Conservation (phyloP, 2,113 vertebrate genomes). For the Amazona guildingii region DNA sequence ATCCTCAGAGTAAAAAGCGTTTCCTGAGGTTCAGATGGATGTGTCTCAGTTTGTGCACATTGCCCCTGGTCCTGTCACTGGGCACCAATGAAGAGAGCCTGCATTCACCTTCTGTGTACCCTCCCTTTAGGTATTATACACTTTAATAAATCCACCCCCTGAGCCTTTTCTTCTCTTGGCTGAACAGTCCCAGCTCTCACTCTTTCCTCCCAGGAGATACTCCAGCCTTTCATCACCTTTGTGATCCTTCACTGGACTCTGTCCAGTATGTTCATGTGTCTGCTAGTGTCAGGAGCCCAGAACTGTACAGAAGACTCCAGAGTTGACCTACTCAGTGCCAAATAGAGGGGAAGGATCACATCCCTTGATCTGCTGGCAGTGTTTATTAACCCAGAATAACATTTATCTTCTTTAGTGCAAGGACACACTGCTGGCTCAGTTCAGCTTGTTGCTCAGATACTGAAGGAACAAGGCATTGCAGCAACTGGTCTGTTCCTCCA, state of each 20-base stretch:
- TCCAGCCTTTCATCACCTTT: neutral
- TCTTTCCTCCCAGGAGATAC: neutral
- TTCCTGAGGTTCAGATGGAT: neutral
- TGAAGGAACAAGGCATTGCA: neutral
- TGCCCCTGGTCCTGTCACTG: neutral
- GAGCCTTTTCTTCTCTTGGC: neutral
- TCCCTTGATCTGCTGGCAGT: neutral
- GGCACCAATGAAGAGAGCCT: neutral
- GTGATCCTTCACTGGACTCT: neutral
- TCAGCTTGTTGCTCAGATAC: neutral
- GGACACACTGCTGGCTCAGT: neutral
- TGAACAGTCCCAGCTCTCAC: neutral
- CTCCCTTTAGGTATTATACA: neutral
- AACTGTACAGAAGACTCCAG: too few species aligned
- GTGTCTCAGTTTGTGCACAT: too few species aligned
- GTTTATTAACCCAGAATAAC: neutral
- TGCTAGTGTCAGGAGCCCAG: neutral
- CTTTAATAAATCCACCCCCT: neutral
- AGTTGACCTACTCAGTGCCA: neutral
- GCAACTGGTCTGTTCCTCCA: neutral
- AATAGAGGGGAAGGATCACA: neutral
- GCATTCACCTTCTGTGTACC: neutral
- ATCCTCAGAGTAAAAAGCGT: neutral
- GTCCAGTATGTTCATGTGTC: fast-evolving
- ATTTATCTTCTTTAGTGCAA: neutral